Base-by-base conservation (phyloP, 2,888 invertebrate species). In the Dryomyza anilis region DNA sequence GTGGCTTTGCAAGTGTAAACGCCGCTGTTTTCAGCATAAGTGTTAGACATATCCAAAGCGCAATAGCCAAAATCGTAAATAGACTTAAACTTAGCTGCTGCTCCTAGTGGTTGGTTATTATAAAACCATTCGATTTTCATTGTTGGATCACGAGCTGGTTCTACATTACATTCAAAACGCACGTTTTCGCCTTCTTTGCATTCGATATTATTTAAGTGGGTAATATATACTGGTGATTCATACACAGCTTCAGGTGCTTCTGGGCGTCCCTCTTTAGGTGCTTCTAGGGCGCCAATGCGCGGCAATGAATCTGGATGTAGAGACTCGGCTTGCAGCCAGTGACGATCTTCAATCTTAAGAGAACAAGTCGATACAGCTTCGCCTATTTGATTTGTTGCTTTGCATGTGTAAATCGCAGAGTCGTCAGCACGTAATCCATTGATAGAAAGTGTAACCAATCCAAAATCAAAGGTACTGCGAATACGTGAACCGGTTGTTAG, bases 1-100 rank as follows among this genome's bases (percentile, higher is more conserved):
- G 91, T 93, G 16, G 95, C 95, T 82, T 92, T 94, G 78, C 94
- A 94, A 30, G 93, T 94, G 74, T 95, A 94, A 69, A 96, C 88
- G 56, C 96, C 97, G 63, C 94, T 95, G 84, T 97, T 96, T 85
- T 96, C 94, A 69, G 93, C 91, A 77, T 96, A 95, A 0, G 92
- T 89, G 72, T 94, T 93, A 63, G 87, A 89, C 69, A 97, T 88
- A 78, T 97, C 96, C 74, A 99, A 85, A 16, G 96, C 91, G 10
- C 98, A 94, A 78, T 93, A 96, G 64, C 98, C 98, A 83, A 99
- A 98, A 82, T 99, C 98, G 78, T 96, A 94, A 16, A 92, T 93
- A 27, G 94, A 92, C 84, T 95, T 94, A 81, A 92, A 97, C 79
- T 96, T 90, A 56, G 96, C 89, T 29, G 95, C 97, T 71, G 89